Evolutionary conservation across 2,113 vertebrate species (phyloP).

Genomic region (Sarotherodon lohbergeri): DNA sequence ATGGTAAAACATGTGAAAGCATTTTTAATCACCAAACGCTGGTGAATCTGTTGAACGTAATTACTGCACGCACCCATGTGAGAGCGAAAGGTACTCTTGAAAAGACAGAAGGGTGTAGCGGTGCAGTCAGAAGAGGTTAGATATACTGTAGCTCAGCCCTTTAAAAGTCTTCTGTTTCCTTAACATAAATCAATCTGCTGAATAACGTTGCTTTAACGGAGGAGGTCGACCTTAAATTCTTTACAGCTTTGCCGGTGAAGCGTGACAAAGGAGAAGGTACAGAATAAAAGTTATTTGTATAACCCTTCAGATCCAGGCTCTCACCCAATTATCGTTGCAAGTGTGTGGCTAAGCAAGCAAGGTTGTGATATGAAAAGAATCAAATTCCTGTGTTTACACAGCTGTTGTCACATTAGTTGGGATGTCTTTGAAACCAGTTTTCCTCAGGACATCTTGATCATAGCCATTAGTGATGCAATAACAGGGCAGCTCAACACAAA

Average conservation of each 20-base stretch:
- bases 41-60: constrained; percentile 25
- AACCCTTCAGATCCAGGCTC: neutral
- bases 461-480: neutral
- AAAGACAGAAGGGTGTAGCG: neutral
- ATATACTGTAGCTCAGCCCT: neutral
- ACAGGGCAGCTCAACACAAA: neutral
- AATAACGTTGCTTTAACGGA: constrained; percentile 15
- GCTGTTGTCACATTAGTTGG: neutral
- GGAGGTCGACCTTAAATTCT: constrained; percentile 15
- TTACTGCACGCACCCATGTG: neutral
- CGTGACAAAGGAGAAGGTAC: neutral
- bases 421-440: neutral
- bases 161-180: constrained; percentile 29
- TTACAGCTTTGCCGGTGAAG: constrained; percentile 34
- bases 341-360: neutral
- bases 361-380: neutral
- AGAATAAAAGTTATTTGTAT: neutral
- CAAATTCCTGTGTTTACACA: neutral
- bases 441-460: neutral
- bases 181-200: constrained; percentile 50
- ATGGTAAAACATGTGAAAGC: constrained; percentile 59
- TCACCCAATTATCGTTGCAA: neutral
- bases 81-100: neutral
- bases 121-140: constrained; percentile 4
- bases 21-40: constrained; percentile 41